Evolutionary conservation across 2,113 vertebrate genomes (phyloP), one percentile per base, ranked within the genome.

Genomic region (Albula goreensis): DNA sequence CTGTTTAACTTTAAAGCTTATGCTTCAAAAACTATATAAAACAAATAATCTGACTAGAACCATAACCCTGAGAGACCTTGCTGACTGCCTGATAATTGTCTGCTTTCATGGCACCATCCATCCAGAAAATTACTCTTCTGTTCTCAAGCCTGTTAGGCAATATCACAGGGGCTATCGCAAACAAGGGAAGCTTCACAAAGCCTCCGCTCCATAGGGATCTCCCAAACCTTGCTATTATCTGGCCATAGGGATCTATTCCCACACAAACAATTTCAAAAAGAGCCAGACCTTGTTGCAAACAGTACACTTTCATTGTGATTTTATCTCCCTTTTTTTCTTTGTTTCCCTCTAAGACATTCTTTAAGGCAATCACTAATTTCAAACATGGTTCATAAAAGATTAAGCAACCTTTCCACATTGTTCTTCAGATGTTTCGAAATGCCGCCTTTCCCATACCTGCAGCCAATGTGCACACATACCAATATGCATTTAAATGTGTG

Each of bases 11-110:
- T 95, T 94, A 93, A 94, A 94, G 92, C 91, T 89, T 87, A 92
- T 92, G 94, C 94, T 94, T 95, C 93, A 94, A 91, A 95, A 95
- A 94, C 89, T 92, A 92, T 92, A 95, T 93, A 93, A 94, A 94
- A 94, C 91, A 96, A 95, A 95, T 95, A 94, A 94, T 95, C 90
- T 90, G 92, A 92, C 93, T 94, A 94, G 95, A 94, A 91, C 91
- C 92, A 90, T 94, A 95, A 95, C 94, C 94, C 94, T 92, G 86
- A 88, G 94, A 96, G 93, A 94, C 93, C 92, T 91, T 83, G 87
- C 93, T 94, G 90, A 89, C 93, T 94, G 94, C 91, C 90, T 94
- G 87, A 91, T 96, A 95, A 96, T 95, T 94, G 94, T 95, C 94
- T 93, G 91, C 90, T 94, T 94, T 95, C 91, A 95, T 94, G 93